These are phyloP conservation scores for Myotis yumanensis DNA, from an alignment of 2,113 vertebrate species.

Conservation along the genomic window DNA sequence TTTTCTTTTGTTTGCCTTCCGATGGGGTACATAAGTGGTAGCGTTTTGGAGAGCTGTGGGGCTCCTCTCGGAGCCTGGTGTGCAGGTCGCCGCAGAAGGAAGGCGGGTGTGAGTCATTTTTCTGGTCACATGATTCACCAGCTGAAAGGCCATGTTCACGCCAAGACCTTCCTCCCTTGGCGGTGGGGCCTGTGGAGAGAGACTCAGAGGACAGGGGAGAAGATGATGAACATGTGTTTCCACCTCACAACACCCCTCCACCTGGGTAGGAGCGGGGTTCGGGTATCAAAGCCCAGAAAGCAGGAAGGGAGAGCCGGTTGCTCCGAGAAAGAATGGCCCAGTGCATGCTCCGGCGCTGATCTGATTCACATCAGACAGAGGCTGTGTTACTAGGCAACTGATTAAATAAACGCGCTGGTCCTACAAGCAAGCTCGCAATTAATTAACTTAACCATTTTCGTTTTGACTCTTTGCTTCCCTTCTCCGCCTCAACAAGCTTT, in stretches of 20 bases:
- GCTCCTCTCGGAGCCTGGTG: neutral
- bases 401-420: slow-evolving; percentile 88
- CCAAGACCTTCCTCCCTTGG: slow-evolving; percentile 65
- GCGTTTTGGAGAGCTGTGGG: neutral
- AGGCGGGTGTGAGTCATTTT: slow-evolving; percentile 71
- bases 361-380: slow-evolving; percentile 83
- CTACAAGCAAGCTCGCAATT: slow-evolving; percentile 87
- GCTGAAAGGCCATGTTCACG: slow-evolving; percentile 76
- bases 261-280: slow-evolving; percentile 55
- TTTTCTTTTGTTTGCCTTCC: no score
- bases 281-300: slow-evolving; percentile 61
- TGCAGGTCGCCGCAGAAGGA: slow-evolving; percentile 72
- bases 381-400: slow-evolving; percentile 90
- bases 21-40: neutral
- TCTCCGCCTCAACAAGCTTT: slow-evolving; percentile 69
- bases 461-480: slow-evolving; percentile 81
- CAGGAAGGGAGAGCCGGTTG: slow-evolving; percentile 42
- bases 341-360: slow-evolving; percentile 81
- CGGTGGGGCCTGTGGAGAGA: slow-evolving; percentile 55
- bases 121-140: slow-evolving; percentile 74
- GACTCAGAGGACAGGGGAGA: neutral
- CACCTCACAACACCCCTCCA: neutral
- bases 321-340: slow-evolving; percentile 80
- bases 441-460: slow-evolving; percentile 89
- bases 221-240: neutral